Evolutionary conservation across 2,113 vertebrate genomes (phyloP).

Genomic region (Ornithorhynchus anatinus): DNA sequence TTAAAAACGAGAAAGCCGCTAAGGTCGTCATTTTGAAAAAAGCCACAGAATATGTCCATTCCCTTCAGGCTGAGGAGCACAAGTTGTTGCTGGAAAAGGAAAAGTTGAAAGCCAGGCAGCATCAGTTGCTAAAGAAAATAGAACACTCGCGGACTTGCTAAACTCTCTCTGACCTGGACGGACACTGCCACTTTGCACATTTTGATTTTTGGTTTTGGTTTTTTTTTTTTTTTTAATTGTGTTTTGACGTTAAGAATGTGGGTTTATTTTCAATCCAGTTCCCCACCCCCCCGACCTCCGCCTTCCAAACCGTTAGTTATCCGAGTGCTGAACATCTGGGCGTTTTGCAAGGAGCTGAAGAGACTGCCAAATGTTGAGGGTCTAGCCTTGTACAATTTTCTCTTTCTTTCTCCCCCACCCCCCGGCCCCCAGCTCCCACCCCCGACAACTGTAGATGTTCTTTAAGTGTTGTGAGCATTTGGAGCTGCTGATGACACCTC

Average conservation of each 20-base stretch:
- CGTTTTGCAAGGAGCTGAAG: conserved; percentile 60
- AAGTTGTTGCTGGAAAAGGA: conserved; percentile 91
- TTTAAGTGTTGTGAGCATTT: conserved; percentile 63
- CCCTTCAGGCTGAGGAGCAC: conserved; percentile 87
- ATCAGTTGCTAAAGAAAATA: conserved; percentile 88
- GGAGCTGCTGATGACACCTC: conserved; percentile 76
- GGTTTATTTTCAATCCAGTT: conserved; percentile 91
- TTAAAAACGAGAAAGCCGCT: conserved; percentile 94
- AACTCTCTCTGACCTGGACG: conserved; percentile 73
- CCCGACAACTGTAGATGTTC: conserved; percentile 59
- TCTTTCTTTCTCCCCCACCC: no score
- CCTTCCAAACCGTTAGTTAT: conserved; percentile 47
- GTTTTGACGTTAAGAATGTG: conserved; percentile 99
- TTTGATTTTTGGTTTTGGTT: conserved; percentile 70
- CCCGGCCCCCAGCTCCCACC: conserved; percentile 16
- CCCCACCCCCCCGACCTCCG: no score
- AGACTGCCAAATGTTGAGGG: conserved; percentile 55
- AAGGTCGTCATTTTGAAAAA: conserved; percentile 99
- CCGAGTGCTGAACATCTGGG: conserved; percentile 64
- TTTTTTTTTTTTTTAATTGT: conserved; percentile 65
- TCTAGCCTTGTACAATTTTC: conserved; percentile 60
- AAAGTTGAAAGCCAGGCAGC: conserved; percentile 83
- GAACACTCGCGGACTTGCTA: conserved; percentile 95
- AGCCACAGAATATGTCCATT: conserved; percentile 91
- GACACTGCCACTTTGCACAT: conserved; percentile 86